These are phyloP conservation scores for Lagodon rhomboides DNA, from an alignment of 2,797 vertebrate species.

Conservation along the genomic window DNA sequence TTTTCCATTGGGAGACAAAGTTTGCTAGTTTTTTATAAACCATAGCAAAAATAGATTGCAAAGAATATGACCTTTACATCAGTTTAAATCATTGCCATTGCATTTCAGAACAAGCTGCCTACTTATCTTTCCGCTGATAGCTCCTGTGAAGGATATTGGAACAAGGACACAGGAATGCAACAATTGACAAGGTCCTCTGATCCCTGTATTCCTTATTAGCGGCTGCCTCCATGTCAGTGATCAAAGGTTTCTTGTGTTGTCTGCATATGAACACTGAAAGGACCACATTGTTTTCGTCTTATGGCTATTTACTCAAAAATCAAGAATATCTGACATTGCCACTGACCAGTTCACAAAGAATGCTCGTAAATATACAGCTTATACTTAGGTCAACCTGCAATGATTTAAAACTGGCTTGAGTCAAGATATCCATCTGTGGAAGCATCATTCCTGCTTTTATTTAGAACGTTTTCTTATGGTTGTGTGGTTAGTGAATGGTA, in stretches of 20 bases:
- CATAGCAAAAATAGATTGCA: conserved; percentile 25
- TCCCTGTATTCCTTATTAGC: neutral
- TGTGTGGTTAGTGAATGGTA: neutral
- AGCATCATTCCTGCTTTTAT: neutral
- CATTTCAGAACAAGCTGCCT: conserved; percentile 32
- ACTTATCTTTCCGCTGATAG: neutral
- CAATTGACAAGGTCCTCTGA: neutral
- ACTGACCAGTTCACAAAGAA: neutral
- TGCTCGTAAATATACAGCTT: too few relatives aligned
- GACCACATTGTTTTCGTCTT: neutral
- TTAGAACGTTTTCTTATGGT: neutral
- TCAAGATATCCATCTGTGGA: neutral
- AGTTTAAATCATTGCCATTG: conserved; percentile 14
- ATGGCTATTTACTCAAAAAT: neutral
- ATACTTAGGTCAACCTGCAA: neutral
- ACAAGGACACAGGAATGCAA: neutral
- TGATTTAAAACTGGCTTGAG: neutral
- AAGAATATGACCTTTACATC: conserved; percentile 1
- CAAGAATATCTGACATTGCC: neutral
- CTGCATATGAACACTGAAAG: neutral
- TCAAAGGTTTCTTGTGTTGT: neutral
- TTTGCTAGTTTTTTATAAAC: conserved; percentile 27
- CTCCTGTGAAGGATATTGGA: neutral
- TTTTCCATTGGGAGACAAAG: conserved; percentile 44
- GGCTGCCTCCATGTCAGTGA: neutral